phyloP scores from a whole-genome alignment of 2,113 vertebrate genomes.

The Anolis carolinensis region DNA sequence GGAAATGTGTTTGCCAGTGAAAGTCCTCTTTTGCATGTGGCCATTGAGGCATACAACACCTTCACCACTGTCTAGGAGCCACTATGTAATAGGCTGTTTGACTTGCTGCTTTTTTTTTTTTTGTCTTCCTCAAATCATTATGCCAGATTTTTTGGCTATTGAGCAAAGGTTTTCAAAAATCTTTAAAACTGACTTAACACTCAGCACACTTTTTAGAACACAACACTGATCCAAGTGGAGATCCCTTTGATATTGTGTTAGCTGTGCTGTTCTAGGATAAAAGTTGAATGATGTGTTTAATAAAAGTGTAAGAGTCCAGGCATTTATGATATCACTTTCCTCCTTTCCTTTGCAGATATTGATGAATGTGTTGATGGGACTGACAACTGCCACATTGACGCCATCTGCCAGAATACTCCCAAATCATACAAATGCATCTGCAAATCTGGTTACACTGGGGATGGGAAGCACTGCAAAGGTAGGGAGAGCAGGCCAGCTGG shows the following conservation, averaged over 20 bases:
- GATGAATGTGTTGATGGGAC: constrained; percentile 93
- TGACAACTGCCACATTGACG: constrained; percentile 95
- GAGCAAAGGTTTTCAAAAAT: not conserved
- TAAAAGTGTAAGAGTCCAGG: not conserved
- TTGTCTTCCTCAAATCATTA: too few species aligned
- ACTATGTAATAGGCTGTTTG: not conserved
- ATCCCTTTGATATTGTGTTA: too few species aligned
- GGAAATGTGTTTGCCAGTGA: not conserved
- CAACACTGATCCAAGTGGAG: too few species aligned
- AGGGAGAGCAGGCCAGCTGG: constrained; percentile 30
- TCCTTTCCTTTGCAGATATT: constrained; percentile 80
- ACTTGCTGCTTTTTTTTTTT: not conserved
- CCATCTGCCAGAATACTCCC: constrained; percentile 97
- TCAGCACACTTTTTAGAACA: not conserved
- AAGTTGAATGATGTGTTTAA: not conserved
- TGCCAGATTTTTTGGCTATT: not conserved
- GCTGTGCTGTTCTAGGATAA: not conserved
- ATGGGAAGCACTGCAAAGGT: constrained; percentile 98
- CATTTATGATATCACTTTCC: not conserved
- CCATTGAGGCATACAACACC: not conserved
- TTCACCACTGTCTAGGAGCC: not conserved
- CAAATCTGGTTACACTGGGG: constrained; percentile 95
- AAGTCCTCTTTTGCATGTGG: not conserved
- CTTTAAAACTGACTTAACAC: not conserved
- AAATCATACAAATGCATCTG: constrained; percentile 97